Conservation (phyloP, 2,113 vertebrate species). For the Triplophysa siluroides region DNA sequence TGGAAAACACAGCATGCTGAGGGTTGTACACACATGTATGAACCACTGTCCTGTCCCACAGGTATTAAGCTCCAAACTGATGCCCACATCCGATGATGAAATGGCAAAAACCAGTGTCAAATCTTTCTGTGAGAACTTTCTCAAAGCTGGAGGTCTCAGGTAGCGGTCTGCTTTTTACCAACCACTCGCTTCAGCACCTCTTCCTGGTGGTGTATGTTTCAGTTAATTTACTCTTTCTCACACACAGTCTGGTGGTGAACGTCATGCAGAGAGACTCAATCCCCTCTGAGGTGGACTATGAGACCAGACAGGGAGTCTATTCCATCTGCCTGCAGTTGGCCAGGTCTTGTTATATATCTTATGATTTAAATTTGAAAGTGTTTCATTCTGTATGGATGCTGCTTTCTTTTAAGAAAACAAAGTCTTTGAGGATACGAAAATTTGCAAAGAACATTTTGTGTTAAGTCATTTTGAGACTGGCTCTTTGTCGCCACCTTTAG, state of each 20-base stretch:
- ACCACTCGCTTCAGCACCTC: not conserved
- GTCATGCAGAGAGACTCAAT: slow-evolving; percentile 99
- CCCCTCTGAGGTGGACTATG: slow-evolving; percentile 96
- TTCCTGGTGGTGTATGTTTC: not conserved
- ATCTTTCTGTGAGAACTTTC: slow-evolving; percentile 99
- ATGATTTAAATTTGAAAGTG: not conserved
- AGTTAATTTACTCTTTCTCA: slow-evolving; percentile 36
- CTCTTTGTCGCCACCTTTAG: slow-evolving; percentile 66
- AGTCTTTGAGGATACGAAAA: too few species aligned
- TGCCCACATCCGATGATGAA: slow-evolving; percentile 98
- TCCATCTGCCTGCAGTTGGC: slow-evolving; percentile 97
- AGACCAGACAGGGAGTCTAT: slow-evolving; percentile 97
- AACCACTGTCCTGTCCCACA: slow-evolving; percentile 56
- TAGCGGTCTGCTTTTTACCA: slow-evolving; percentile 55
- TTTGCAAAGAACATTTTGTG: too few species aligned
- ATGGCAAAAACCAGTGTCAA: slow-evolving; percentile 99
- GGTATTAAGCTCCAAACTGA: slow-evolving; percentile 99
- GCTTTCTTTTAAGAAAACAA: too few species aligned
- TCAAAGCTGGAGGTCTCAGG: slow-evolving; percentile 97
- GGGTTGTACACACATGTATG: not conserved
- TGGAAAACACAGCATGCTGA: too few species aligned
- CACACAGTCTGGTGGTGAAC: slow-evolving; percentile 92
- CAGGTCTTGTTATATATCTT: slow-evolving; percentile 66
- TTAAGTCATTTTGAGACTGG: not conserved
- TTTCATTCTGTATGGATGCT: too few species aligned